Conservation (phyloP, 2,888 invertebrate genomes). For the Tethea ocularis region DNA sequence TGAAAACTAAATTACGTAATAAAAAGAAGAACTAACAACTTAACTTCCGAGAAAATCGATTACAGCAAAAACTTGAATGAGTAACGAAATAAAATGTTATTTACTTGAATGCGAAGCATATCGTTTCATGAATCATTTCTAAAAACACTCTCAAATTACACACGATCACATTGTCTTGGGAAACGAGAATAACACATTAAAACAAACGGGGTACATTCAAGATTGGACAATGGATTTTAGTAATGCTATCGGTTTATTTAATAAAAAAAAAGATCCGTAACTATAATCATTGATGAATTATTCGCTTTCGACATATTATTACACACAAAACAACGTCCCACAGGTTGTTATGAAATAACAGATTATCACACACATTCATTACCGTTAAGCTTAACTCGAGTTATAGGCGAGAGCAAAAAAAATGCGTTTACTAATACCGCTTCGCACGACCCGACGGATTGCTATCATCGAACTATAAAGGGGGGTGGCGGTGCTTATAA, state of each 20-base stretch:
- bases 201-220: constrained; percentile 62
- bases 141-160: constrained; percentile 77
- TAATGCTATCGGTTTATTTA: constrained; percentile 71
- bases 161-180: constrained; percentile 76
- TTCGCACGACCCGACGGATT: constrained; percentile 72
- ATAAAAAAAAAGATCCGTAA: constrained; percentile 55
- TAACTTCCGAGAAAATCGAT: constrained; percentile 48
- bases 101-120: constrained; percentile 50
- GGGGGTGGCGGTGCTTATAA: constrained; percentile 82
- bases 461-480: constrained; percentile 66
- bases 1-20: constrained; percentile 32
- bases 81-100: constrained; percentile 39
- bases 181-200: constrained; percentile 57
- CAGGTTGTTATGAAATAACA: constrained; percentile 53
- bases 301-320: constrained; percentile 69
- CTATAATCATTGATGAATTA: constrained; percentile 75
- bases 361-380: constrained; percentile 51
- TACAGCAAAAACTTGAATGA: constrained; percentile 42
- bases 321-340: constrained; percentile 40
- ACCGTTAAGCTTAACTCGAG: constrained; percentile 66
- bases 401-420: constrained; percentile 53
- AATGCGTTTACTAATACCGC: constrained; percentile 74
- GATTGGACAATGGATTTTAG: constrained; percentile 78
- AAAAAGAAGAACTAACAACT: constrained; percentile 36
- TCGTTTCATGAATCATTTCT: constrained; percentile 78